A percentile compares a stretch with the other conserved stretches of the same genome.
These are phyloP conservation scores for Heliconius nattereri DNA, from an alignment of 1,140 invertebrate genomes.

Conservation along the genomic window DNA sequence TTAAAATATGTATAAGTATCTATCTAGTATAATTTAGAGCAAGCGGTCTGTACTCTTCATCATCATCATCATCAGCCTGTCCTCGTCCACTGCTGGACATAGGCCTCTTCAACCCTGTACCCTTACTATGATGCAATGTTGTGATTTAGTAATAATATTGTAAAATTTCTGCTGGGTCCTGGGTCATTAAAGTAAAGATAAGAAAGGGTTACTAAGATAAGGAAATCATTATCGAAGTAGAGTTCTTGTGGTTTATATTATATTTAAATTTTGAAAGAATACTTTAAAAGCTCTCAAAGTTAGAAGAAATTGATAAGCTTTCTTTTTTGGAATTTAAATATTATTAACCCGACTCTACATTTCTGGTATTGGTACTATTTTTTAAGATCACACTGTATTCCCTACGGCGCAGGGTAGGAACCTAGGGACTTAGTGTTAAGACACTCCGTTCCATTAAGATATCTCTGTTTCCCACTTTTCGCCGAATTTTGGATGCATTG, in stretches of 20 bases:
- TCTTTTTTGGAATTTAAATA: neutral
- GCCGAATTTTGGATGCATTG: too few relatives aligned
- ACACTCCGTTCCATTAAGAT: too few relatives aligned
- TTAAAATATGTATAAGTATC: neutral
- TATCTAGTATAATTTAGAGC: neutral
- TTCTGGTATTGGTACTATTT: neutral
- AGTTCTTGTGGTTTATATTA: slow-evolving; percentile 17
- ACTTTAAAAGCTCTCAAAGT: neutral
- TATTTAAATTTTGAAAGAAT: neutral
- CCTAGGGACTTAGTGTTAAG: too few relatives aligned
- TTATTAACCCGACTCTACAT: neutral
- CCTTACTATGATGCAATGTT: neutral
- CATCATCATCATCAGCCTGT: too few relatives aligned
- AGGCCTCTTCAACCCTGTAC: neutral
- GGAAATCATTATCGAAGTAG: slow-evolving; percentile 13
- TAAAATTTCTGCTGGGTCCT: slow-evolving; percentile 4
- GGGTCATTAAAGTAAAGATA: slow-evolving; percentile 31
- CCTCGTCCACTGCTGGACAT: too few relatives aligned
- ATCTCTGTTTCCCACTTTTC: too few relatives aligned
- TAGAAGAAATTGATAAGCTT: neutral
- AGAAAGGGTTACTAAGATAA: slow-evolving; percentile 34
- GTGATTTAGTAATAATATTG: neutral
- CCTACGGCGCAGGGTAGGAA: too few relatives aligned
- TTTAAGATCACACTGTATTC: too few relatives aligned
- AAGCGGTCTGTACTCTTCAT: neutral